A percentile compares a stretch with the other conserved stretches of the same genome.
Conservation (phyloP, 2,797 vertebrate genomes). For the Danio jaintianensis region DNA sequence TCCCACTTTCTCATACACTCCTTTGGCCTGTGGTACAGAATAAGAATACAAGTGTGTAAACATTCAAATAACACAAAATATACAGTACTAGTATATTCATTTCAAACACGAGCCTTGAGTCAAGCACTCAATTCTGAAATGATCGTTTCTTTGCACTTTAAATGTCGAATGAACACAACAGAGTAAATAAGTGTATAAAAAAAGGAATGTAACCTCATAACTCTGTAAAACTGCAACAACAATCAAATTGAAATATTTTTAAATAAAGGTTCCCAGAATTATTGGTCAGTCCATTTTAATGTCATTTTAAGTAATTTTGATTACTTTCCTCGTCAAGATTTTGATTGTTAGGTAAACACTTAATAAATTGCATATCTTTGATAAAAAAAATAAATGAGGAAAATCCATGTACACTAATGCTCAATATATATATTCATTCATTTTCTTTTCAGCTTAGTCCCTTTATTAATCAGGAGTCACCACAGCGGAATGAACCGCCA, state of each 20-base stretch:
- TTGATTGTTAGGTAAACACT: not conserved
- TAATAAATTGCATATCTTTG: too few species aligned
- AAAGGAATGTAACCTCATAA: not conserved
- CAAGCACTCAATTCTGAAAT: not conserved
- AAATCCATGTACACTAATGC: not conserved
- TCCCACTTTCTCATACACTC: slow-evolving; percentile 85
- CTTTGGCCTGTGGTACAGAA: slow-evolving; percentile 72
- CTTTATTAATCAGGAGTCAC: too few species aligned
- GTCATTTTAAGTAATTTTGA: not conserved
- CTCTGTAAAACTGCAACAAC: not conserved
- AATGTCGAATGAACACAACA: slow-evolving; percentile 10
- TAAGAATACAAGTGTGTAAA: slow-evolving; percentile 11
- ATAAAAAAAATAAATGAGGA: not conserved
- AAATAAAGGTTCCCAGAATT: not conserved
- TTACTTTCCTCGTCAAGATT: not conserved
- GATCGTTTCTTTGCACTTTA: slow-evolving; percentile 28
- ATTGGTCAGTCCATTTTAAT: not conserved
- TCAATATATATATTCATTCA: too few species aligned
- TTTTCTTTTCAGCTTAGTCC: too few species aligned
- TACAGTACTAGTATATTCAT: not conserved
- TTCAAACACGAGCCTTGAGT: slow-evolving; percentile 4
- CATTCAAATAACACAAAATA: slow-evolving; percentile 17
- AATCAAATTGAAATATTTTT: not conserved
- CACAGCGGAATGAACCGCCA: too few species aligned
- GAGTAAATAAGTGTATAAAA: not conserved